Evolutionary conservation across 2,888 invertebrate genomes (phyloP).

Genomic region (Ochropacha duplaris): DNA sequence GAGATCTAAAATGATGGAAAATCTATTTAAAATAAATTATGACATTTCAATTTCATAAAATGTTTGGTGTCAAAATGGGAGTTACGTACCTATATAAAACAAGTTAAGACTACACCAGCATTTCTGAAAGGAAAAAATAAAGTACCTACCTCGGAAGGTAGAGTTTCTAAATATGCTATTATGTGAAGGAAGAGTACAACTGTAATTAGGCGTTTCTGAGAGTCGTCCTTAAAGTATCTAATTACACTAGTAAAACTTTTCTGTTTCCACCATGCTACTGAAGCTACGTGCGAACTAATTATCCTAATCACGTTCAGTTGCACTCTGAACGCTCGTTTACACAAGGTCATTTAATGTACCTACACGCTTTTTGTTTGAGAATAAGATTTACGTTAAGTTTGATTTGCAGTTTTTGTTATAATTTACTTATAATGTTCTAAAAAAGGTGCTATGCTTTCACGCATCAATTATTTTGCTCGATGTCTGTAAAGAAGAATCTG

Average conservation of each 20-base stretch:
- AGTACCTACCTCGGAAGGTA: not conserved
- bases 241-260: not conserved
- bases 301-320: not conserved
- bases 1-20: too few species aligned
- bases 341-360: not conserved
- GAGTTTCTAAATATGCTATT: not conserved
- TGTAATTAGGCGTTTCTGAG: not conserved
- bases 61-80: too few species aligned
- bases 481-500: too few species aligned
- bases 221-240: not conserved
- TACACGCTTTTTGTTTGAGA: not conserved
- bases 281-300: not conserved
- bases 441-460: too few species aligned
- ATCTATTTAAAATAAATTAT: too few species aligned
- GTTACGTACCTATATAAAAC: too few species aligned
- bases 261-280: not conserved
- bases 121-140: too few species aligned
- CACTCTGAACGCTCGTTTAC: not conserved
- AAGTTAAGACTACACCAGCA: too few species aligned
- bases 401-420: too few species aligned
- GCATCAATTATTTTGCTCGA: too few species aligned
- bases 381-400: not conserved
- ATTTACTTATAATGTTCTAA: too few species aligned
- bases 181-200: not conserved
- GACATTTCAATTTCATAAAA: too few species aligned